Percentiles rank a stretch among this genome's conserved stretches.
Conservation (phyloP, 2,888 invertebrate species). For the Drosophila anomalata region DNA sequence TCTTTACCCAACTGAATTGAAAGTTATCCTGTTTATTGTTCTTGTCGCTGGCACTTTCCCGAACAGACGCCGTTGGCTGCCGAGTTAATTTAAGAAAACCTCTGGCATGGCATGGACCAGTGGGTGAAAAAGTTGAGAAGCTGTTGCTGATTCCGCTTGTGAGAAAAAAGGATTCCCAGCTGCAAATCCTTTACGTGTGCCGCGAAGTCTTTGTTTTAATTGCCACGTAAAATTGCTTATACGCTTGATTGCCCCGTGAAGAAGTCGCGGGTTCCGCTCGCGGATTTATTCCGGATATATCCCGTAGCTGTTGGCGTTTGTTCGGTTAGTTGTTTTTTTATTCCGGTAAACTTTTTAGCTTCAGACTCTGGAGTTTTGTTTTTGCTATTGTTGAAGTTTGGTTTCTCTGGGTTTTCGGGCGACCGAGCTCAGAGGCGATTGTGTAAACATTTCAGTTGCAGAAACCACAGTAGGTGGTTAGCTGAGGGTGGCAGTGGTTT, state of each 20-base stretch:
- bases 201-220: conserved; percentile 71
- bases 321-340: conserved; percentile 35
- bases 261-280: conserved; percentile 52
- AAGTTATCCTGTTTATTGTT: conserved; percentile 46
- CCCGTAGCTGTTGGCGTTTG: conserved; percentile 51
- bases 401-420: conserved; percentile 37
- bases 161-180: conserved; percentile 51
- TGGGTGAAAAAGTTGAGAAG: conserved; percentile 42
- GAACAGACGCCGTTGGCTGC: conserved; percentile 38
- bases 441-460: conserved; percentile 80
- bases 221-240: conserved; percentile 78
- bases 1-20: accelerated
- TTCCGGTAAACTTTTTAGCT: conserved; percentile 31
- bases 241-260: conserved; percentile 75
- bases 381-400: conserved; percentile 58
- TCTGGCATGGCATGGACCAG: conserved; percentile 40
- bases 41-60: conserved; percentile 38
- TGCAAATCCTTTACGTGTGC: conserved; percentile 70
- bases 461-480: conserved; percentile 26
- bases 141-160: conserved; percentile 42
- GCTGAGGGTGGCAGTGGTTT: conserved; percentile 8
- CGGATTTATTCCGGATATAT: conserved; percentile 25
- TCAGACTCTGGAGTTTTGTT: conserved; percentile 33
- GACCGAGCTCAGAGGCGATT: conserved; percentile 58
- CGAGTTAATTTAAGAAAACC: conserved; percentile 79